Conservation (phyloP, 1,140 invertebrate species). For the Cydia fagiglandana region DNA sequence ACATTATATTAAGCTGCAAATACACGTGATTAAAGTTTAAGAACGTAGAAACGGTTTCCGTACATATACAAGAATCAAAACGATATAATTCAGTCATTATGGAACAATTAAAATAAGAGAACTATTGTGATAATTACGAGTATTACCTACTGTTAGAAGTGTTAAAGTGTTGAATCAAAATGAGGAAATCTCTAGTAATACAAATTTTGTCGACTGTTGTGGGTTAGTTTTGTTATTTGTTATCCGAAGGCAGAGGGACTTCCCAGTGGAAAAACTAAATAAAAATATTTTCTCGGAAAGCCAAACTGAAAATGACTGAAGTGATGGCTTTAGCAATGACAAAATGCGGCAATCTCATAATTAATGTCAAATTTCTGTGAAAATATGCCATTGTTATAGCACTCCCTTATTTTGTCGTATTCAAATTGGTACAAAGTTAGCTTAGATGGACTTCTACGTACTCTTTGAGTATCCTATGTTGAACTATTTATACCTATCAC, state of each 20-base stretch:
- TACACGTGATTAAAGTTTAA: neutral
- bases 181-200: neutral
- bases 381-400: too few species aligned
- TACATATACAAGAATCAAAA: neutral
- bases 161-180: constrained; percentile 16
- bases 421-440: too few species aligned
- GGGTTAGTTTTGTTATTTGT: neutral
- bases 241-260: neutral
- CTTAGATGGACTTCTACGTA: too few species aligned
- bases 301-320: too few species aligned
- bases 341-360: too few species aligned
- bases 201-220: constrained; percentile 1
- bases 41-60: neutral
- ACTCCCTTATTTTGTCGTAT: too few species aligned
- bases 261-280: too few species aligned
- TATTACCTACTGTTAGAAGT: neutral
- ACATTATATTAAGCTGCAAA: neutral
- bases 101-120: neutral
- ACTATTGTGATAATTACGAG: constrained; percentile 4
- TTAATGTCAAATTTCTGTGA: too few species aligned
- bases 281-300: too few species aligned
- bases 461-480: too few species aligned
- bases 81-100: neutral
- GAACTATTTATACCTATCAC: too few species aligned
- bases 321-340: too few species aligned